Conservation (phyloP, 2,888 invertebrate species). For the Magallana nippona region DNA sequence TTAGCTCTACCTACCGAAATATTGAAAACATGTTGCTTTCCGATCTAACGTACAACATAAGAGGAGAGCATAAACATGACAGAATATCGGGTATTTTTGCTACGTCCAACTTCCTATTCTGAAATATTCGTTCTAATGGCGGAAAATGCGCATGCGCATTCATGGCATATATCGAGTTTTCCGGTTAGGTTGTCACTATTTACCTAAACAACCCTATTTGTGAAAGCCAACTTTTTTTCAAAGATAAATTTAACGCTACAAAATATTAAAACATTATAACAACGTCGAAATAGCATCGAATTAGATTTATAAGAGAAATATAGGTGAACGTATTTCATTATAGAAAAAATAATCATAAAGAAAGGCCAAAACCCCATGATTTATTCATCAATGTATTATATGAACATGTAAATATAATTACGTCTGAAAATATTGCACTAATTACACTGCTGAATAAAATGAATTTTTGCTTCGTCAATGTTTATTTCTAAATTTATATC, state of each 20-base stretch:
- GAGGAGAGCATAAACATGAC: conserved; percentile 30
- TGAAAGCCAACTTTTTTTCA: too few relatives aligned
- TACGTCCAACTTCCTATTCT: conserved; percentile 47
- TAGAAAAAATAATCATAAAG: too few relatives aligned
- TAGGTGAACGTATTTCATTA: neutral
- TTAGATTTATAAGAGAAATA: neutral
- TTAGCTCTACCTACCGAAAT: conserved; percentile 36
- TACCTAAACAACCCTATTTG: neutral
- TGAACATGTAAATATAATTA: too few relatives aligned
- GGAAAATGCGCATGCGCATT: conserved; percentile 49
- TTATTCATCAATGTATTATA: too few relatives aligned
- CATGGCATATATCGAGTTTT: neutral
- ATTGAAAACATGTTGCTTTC: conserved; percentile 23
- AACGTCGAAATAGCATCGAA: too few relatives aligned
- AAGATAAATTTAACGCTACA: too few relatives aligned
- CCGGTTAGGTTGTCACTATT: neutral
- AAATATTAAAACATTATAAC: too few relatives aligned
- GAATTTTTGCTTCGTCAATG: too few relatives aligned
- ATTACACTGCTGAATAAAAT: too few relatives aligned
- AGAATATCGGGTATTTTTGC: conserved; percentile 32
- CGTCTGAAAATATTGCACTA: too few relatives aligned
- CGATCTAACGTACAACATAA: neutral
- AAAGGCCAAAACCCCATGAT: too few relatives aligned
- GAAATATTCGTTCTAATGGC: conserved; percentile 53
- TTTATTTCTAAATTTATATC: too few relatives aligned